Evolutionary conservation across 2,113 vertebrate species (phyloP).

Genomic region (Sigmodon hispidus): DNA sequence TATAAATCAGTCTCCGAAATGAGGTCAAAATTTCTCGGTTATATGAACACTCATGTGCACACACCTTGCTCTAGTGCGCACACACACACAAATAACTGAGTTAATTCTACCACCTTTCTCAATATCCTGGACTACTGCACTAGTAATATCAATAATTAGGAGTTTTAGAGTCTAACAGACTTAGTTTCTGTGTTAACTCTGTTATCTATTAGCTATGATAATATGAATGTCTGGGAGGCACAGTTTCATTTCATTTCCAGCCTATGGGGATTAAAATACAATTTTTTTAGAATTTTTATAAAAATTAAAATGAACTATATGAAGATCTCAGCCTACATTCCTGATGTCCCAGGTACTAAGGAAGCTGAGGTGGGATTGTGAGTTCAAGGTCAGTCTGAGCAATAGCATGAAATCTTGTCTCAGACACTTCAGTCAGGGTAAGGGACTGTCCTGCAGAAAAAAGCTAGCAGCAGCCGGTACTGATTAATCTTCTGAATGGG

Average conservation of each 20-base stretch:
- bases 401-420: not conserved
- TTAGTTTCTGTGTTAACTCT: not conserved
- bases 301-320: constrained; percentile 1
- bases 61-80: too few species aligned
- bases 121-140: not conserved
- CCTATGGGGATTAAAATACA: not conserved
- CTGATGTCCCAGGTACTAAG: not conserved
- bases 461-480: not conserved
- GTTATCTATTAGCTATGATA: not conserved
- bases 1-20: not conserved
- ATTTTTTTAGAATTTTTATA: not conserved
- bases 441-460: not conserved
- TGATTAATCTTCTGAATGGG: not conserved
- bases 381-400: not conserved
- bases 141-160: not conserved
- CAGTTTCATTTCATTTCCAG: constrained; percentile 4
- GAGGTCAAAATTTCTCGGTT: not conserved
- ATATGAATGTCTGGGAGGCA: not conserved
- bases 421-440: not conserved
- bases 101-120: not conserved
- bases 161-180: not conserved
- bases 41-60: not conserved
- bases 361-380: not conserved
- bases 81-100: not conserved
- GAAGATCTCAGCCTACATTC: not conserved